Base-by-base conservation (phyloP, 2,888 invertebrate species). In the Lithophane socia region DNA sequence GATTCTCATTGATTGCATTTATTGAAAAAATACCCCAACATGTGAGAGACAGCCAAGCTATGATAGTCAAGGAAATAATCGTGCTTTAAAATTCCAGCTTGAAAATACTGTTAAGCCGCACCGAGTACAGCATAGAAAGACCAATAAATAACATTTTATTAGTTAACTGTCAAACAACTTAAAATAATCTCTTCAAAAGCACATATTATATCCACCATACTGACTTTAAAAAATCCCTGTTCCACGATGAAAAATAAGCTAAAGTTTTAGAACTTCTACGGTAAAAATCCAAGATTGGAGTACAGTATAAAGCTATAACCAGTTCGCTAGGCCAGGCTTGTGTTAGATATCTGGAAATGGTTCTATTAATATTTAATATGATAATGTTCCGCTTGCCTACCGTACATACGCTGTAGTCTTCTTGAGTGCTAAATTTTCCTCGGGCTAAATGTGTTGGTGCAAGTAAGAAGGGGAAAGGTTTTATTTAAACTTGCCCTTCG, bases 371-470 rank as follows among this genome's bases (percentile, higher is more conserved):
- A 88, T 90, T 89, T 87, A 89, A 88, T 76, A 86, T 76, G 83
- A 86, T 87, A 88, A 86, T 83, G 77, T 81, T 80, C 80, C 84
- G 82, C 90, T 90, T 91, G 90, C 90, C 47, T 82, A 83, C 89
- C 76, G 91, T 91, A 91, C 90, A 91, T 89, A 84, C 84, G 78
- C 77, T 82, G 75, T 54, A 85, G 88, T 85, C 88, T 85, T 81
- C 89, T 92, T 90, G 90, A 95, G 95, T 94, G 95, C 94, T 90
- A 93, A 94, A 93, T 92, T 93, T 90, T 92, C 94, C 93, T 86
- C 90, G 71, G 93, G 93, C 91, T 78, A 87, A 82, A 78, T 81
- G 71, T 54, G 49, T 54, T 75, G 89, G 87, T 69, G 13, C 67
- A 88, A 84, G 83, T 83, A 56, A 88, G 9, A 78, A 73, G 83